Base-by-base conservation (phyloP, 2,797 vertebrate species). In the Platalea minor region DNA sequence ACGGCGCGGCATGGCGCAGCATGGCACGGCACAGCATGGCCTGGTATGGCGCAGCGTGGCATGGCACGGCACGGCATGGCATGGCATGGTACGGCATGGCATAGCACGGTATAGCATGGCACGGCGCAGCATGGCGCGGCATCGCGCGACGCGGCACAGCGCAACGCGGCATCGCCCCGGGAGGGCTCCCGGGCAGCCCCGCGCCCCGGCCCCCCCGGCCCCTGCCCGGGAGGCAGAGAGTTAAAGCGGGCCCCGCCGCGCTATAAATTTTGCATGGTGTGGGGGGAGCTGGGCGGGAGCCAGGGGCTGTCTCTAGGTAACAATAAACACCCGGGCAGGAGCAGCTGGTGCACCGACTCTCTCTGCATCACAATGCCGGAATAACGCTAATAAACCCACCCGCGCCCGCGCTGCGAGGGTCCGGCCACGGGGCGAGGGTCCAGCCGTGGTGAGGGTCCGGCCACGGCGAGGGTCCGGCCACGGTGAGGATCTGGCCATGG, bases 281-380 rank as follows among this genome's bases (percentile, higher is more conserved):
- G 23, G 96, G 95, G 94, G 94, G 85, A 95, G 96, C 97, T 98
- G 98, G 98, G 98, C 96, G 96, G 98, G 97, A 95, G 98, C 98
- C 98, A 98, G 98, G 98, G 97, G 97, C 98, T 98, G 98, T 98
- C 98, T 98, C 98, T 98, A 97, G 98, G 98, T 98, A 98, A 98
- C 98, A 98, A 98, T 98, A 98, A 98, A 98, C 97, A 97, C 98
- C 97, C 97, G 97, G 98, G 98, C 97, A 98, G 97, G 96, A 97
- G 98, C 98, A 98, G 98, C 98, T 98, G 98, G 98, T 98, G 98
- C 98, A 95, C 97, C 98, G 97, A 98, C 97, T 97, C 97, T 96
- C 97, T 96, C 98, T 98, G 98, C 98, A 98, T 98, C 98, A 98
- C 98, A 98, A 98, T 98, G 98, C 98, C 95, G 97, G 97, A 98